Evolutionary conservation across 2,797 vertebrate species (phyloP).

Genomic region (Neosilurus mollespiculum): DNA sequence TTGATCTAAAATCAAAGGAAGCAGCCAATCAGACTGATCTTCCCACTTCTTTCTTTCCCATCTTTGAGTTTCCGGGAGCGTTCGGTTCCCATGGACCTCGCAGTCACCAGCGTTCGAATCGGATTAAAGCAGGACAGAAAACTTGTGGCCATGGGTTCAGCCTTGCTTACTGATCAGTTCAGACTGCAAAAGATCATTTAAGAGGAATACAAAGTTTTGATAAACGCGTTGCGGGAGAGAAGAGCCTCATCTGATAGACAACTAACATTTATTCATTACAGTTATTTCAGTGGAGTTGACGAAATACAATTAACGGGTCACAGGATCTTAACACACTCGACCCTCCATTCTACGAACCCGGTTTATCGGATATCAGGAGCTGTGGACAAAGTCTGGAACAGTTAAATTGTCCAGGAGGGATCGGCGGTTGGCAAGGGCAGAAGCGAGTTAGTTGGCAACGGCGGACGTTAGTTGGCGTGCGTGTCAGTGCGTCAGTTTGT

Average conservation of each 20-base stretch:
- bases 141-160: neutral
- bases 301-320: too few relatives aligned
- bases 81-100: constrained; percentile 5
- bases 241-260: neutral
- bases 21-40: neutral
- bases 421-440: too few relatives aligned
- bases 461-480: too few relatives aligned
- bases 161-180: neutral
- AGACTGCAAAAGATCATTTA: neutral
- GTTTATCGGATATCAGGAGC: too few relatives aligned
- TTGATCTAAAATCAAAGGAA: neutral
- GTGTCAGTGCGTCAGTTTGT: too few relatives aligned
- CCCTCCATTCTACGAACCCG: too few relatives aligned
- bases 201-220: neutral
- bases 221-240: neutral
- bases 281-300: too few relatives aligned
- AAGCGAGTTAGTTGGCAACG: too few relatives aligned
- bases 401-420: too few relatives aligned
- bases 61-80: neutral
- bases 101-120: neutral
- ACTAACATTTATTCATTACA: neutral
- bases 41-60: neutral
- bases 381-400: too few relatives aligned
- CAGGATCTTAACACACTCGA: too few relatives aligned
- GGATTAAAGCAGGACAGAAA: neutral